Percentiles rank a stretch among this genome's conserved stretches.
These are phyloP conservation scores for Adela reaumurella DNA, from an alignment of 2,888 invertebrate genomes.

Conservation along the genomic window DNA sequence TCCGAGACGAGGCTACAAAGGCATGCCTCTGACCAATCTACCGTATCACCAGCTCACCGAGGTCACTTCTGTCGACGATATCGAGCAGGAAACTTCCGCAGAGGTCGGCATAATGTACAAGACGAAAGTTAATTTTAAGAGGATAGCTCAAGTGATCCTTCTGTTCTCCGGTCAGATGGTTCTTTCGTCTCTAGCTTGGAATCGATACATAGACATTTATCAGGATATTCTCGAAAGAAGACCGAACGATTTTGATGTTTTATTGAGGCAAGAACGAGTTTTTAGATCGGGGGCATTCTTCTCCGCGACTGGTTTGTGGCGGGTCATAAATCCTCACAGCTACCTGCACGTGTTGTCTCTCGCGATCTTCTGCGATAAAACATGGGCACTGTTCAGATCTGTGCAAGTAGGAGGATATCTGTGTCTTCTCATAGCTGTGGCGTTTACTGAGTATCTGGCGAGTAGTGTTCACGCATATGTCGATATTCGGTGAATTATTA, in stretches of 20 bases:
- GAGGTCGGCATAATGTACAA: constrained; percentile 62
- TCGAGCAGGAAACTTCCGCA: constrained; percentile 33
- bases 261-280: constrained; percentile 52
- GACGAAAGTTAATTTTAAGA: constrained; percentile 64
- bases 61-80: constrained; percentile 30
- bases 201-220: constrained; percentile 77
- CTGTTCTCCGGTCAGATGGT: constrained; percentile 69
- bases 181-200: constrained; percentile 77
- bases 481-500: not conserved
- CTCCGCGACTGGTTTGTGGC: constrained; percentile 70
- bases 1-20: constrained; percentile 65
- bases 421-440: constrained; percentile 63
- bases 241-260: constrained; percentile 44
- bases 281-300: constrained; percentile 74
- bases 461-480: constrained; percentile 18
- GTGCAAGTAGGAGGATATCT: constrained; percentile 71
- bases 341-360: constrained; percentile 70
- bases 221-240: constrained; percentile 70
- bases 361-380: constrained; percentile 76
- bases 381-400: constrained; percentile 70
- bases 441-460: constrained; percentile 67
- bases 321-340: constrained; percentile 75
- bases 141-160: constrained; percentile 61
- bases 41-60: constrained; percentile 45
- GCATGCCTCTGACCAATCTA: constrained; percentile 59